A percentile compares a stretch with the other conserved stretches of the same genome.
Conservation (phyloP, 2,113 vertebrate species). For the Prochilodus magdalenae region DNA sequence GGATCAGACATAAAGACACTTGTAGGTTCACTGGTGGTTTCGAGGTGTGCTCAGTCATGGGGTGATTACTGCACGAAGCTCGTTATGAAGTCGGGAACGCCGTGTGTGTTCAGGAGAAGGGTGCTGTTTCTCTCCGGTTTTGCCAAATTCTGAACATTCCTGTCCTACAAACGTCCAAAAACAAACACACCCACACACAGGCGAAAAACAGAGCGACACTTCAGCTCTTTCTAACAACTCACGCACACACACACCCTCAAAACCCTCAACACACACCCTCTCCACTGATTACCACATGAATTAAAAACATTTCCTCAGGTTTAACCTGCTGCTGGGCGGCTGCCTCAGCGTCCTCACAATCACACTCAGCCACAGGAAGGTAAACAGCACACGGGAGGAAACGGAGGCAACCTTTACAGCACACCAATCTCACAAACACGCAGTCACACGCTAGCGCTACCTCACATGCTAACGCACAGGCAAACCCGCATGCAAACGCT, state of each 20-base stretch:
- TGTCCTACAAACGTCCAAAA: too few species aligned
- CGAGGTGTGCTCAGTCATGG: too few species aligned
- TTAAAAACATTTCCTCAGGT: background rate
- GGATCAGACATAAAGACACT: too few species aligned
- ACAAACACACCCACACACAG: too few species aligned
- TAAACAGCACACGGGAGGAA: constrained; percentile 43
- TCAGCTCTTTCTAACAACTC: background rate
- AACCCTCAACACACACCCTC: constrained; percentile 24
- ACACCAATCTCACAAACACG: constrained; percentile 65
- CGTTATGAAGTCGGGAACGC: too few species aligned
- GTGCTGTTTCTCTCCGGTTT: too few species aligned
- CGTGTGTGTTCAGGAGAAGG: too few species aligned
- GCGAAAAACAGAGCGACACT: background rate
- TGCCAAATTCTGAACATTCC: too few species aligned
- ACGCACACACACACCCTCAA: constrained; percentile 13
- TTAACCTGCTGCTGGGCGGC: background rate
- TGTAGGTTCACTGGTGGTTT: too few species aligned
- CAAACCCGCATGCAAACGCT: background rate
- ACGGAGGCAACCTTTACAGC: constrained; percentile 65
- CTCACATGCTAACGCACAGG: background rate
- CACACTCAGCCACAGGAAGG: constrained; percentile 20
- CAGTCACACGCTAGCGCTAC: constrained; percentile 52
- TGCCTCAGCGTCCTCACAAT: background rate
- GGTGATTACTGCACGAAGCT: too few species aligned
- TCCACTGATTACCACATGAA: constrained; percentile 30